These are phyloP conservation scores for Chiloscyllium plagiosum DNA, from an alignment of 2,113 vertebrate species.

Conservation along the genomic window DNA sequence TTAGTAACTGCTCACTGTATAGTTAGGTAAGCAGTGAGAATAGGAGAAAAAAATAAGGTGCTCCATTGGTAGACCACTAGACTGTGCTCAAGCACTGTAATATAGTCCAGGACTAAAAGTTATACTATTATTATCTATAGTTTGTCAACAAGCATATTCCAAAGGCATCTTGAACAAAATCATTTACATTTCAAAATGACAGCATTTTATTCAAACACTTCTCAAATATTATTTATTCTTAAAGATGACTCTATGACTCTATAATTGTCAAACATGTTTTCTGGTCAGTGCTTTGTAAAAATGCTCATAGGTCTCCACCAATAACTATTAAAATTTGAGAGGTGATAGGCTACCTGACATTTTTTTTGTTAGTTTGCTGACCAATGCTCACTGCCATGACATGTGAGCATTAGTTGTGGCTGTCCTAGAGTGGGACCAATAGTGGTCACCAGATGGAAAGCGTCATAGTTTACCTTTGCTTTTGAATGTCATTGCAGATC, in stretches of 20 bases:
- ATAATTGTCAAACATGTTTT: background rate
- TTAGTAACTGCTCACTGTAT: background rate
- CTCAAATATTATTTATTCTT: background rate
- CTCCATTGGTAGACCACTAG: background rate
- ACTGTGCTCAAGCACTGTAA: background rate
- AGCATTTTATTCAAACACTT: background rate
- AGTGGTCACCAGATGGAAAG: slow-evolving; percentile 2
- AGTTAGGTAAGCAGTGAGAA: background rate
- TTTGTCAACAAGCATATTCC: background rate
- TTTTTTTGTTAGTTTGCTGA: background rate
- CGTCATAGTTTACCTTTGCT: slow-evolving; percentile 6
- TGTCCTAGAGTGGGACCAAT: background rate
- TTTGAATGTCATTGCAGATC: slow-evolving; percentile 14
- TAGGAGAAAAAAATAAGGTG: background rate
- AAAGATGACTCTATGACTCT: too few relatives aligned
- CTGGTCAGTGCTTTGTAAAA: background rate
- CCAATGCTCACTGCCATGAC: background rate
- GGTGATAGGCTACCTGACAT: background rate
- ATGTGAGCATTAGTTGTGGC: background rate
- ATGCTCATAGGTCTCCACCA: background rate
- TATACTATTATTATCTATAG: too few relatives aligned
- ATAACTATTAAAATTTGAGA: background rate
- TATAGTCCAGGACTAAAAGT: background rate
- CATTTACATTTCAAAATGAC: background rate
- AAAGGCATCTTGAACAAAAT: background rate